A percentile compares a stretch with the other conserved stretches of the same genome.
phyloP scores from a whole-genome alignment of 2,888 invertebrate genomes.

The Brenthis ino region DNA sequence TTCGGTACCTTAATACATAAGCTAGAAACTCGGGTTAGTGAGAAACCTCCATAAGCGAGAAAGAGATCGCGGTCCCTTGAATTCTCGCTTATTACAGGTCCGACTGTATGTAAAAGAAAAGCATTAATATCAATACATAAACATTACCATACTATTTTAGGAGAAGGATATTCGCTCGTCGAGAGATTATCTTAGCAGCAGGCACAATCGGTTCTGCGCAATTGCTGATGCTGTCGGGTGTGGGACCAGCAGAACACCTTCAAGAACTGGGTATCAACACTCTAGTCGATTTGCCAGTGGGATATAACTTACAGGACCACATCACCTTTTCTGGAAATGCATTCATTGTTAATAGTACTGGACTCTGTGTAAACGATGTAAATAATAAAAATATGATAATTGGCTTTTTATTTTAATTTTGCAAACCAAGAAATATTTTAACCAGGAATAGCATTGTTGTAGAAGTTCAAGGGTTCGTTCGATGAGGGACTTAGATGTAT shows the following conservation, averaged over 20 bases:
- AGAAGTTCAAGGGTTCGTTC: no score
- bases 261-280: conserved; percentile 82
- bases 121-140: no score
- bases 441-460: no score
- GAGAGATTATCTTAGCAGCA: conserved; percentile 90
- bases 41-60: no score
- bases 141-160: conserved; percentile 46
- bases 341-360: conserved; percentile 86
- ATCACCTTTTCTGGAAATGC: conserved; percentile 87
- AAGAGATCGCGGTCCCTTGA: no score
- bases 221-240: conserved; percentile 91
- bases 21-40: no score
- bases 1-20: no score
- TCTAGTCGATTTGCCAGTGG: conserved; percentile 87
- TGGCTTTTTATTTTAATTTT: not conserved
- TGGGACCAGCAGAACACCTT: conserved; percentile 86
- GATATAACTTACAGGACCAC: conserved; percentile 92
- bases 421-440: not conserved
- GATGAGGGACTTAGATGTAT: no score
- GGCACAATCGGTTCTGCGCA: conserved; percentile 94
- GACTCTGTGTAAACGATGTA: conserved; percentile 85
- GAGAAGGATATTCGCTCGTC: conserved; percentile 78
- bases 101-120: no score
- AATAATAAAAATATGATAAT: conserved; percentile 42
- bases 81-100: no score